Base-by-base conservation (phyloP, 2,113 vertebrate species). In the Channa argus region DNA sequence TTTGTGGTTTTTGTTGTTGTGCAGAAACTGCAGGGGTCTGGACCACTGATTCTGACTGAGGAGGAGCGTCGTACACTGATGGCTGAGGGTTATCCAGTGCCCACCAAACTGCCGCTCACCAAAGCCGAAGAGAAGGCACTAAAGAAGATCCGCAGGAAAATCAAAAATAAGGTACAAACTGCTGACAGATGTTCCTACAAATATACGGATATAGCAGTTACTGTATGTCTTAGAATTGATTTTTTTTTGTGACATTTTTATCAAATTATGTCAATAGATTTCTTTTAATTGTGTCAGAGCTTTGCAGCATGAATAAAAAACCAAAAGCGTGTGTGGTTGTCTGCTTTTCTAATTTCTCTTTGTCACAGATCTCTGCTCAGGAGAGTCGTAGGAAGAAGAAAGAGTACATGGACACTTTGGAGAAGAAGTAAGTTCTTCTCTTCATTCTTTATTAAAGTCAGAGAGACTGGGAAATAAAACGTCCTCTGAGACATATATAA, bases 351-450 rank as follows among this genome's bases (percentile, higher is more conserved):
- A 12, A 46, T 62, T 14, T 41, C 9, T 54, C 0, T 61, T 33
- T 47, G 1, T 14, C 2, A 83, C 84, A 99, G 98, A 99, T 99
- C 85, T 99, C 98, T 79, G 98, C 98, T 77, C 98, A 99, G 84
- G 98, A 99, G 90, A 99, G 98, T 63, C 95, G 98, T 87, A 95
- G 98, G 75, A 99, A 99, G 95, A 99, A 99, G 95, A 99, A 99
- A 83, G 98, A 99, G 91, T 99, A 99, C 88, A 98, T 99, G 98
- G 98, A 99, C 77, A 95, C 96, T 50, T 86, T 99, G 89, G 98
- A 99, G 93, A 99, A 99, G 90, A 99, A 98, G 98, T 99, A 92
- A 94, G 87, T 83, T 15, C 2, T 66, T 41, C 3, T 65, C 34
- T 6, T 24, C 7, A 1, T 44, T 12, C 55, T 10, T 36, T 38